Conservation (phyloP, 1,140 invertebrate species). For the Metopolophium dirhodum region DNA sequence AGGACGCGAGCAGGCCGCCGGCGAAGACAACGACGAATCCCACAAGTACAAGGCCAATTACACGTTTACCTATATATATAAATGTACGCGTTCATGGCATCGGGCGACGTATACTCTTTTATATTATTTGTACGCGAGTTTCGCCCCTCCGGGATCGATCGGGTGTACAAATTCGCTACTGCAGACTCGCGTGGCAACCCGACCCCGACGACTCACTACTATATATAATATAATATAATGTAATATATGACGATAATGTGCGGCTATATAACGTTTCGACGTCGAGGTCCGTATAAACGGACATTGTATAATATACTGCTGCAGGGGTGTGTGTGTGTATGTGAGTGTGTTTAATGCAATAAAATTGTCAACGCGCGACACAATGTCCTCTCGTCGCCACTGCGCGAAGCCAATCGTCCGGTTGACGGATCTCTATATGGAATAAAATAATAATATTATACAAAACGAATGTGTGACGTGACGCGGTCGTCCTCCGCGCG, state of each 20-base stretch:
- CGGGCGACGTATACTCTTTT: not conserved
- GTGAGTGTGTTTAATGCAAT: constrained; percentile 19
- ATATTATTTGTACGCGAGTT: not conserved
- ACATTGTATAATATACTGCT: not conserved
- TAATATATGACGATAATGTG: not conserved
- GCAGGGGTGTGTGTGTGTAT: not conserved
- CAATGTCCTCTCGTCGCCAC: not conserved
- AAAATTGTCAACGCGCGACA: not conserved
- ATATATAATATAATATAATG: not conserved
- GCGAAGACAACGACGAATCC: not conserved
- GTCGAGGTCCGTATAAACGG: not conserved
- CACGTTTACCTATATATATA: not conserved
- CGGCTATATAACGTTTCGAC: not conserved
- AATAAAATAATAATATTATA: constrained; percentile 18
- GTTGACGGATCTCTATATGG: not conserved
- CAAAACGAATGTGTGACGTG: not conserved
- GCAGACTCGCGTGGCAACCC: constrained; percentile 28
- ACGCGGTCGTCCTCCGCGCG: not conserved
- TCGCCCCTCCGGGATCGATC: constrained; percentile 37
- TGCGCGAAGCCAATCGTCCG: not conserved
- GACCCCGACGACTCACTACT: not conserved
- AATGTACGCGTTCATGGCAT: not conserved
- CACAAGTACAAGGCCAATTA: constrained; percentile 49
- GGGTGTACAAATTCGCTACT: not conserved
- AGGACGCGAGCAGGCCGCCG: not conserved